Base-by-base conservation (phyloP, 1,140 invertebrate species). In the Pristionchus pacificus region DNA sequence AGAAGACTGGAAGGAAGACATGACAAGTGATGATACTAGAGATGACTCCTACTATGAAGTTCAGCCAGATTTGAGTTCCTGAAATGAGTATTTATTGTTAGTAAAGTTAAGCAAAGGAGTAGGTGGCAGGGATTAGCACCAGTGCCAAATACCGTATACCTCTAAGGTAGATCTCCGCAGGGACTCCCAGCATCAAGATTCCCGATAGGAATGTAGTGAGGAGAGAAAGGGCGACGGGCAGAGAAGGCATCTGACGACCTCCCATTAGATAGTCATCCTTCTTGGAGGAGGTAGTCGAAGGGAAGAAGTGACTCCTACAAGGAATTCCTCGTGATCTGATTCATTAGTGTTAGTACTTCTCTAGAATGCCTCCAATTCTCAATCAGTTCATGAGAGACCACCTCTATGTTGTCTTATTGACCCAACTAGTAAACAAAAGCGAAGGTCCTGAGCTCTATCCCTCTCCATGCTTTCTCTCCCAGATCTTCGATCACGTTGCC, bases 131-230 rank as follows among this genome's bases (percentile, higher is more conserved):
- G n/a, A n/a, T n/a, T n/a, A n/a, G n/a, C n/a, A n/a, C n/a, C n/a
- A n/a, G n/a, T n/a, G n/a, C n/a, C n/a, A 62, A 62, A 15, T 14
- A 31, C 13, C 15, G 14, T 72, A 15, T 49, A 72, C 74, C 74
- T 72, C 78, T 64, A 25, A 77, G 71, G 65, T 81, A 82, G 27
- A 82, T 82, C 68, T 82, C 80, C 19, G 80, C 79, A 0, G 80
- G 80, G 6, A 76, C 71, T 14, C 74, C 77, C 24, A 77, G 76
- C 76, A 77, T 77, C 15, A 77, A 28, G 61, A 77, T 76, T 62
- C 80, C 80, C 27, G 77, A 78, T 30, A 83, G 72, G 60, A 82
- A 82, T 1, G 80, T 83, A 2, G 80, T 82, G n/a, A 82, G 66
- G 28, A 82, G 80, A 57, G 76, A 79, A 6, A 82, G 69, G 28